A percentile compares a stretch with the other conserved stretches of the same genome.
Conservation (phyloP, 2,797 vertebrate genomes). For the Dendrocincla fuliginosa region DNA sequence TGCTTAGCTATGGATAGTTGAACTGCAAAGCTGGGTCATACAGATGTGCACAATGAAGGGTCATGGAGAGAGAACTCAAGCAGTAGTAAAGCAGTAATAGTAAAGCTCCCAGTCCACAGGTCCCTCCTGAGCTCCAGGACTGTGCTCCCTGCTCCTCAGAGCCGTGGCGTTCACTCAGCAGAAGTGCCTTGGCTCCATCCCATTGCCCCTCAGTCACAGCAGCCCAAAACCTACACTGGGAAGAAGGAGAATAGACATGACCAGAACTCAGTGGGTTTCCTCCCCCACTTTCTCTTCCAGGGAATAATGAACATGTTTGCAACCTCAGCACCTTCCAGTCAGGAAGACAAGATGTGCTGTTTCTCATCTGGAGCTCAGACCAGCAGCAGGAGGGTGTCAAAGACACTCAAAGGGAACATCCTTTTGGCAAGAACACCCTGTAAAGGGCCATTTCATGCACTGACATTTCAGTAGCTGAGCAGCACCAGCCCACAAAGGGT, state of each 20-base stretch:
- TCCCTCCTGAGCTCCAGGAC: neutral
- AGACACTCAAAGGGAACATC: neutral
- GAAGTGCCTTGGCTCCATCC: neutral
- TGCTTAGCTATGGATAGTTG: rapidly evolving
- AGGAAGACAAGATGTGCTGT: neutral
- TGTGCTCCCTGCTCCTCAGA: neutral
- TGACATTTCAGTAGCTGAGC: neutral
- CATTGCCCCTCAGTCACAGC: neutral
- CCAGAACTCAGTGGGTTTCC: neutral
- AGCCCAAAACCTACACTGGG: neutral
- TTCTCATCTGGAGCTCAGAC: neutral
- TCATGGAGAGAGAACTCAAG: neutral
- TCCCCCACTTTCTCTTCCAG: neutral
- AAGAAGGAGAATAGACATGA: neutral
- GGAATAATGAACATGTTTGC: neutral
- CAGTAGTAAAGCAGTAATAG: rapidly evolving
- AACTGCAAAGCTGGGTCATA: neutral
- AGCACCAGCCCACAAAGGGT: neutral
- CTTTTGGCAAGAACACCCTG: neutral
- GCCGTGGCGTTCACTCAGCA: neutral
- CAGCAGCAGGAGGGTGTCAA: neutral
- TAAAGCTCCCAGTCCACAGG: neutral
- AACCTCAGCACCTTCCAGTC: neutral
- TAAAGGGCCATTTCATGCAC: neutral
- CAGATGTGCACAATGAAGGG: rapidly evolving